Base-by-base conservation (phyloP, 2,113 vertebrate genomes). In the Ibidorhyncha struthersii region DNA sequence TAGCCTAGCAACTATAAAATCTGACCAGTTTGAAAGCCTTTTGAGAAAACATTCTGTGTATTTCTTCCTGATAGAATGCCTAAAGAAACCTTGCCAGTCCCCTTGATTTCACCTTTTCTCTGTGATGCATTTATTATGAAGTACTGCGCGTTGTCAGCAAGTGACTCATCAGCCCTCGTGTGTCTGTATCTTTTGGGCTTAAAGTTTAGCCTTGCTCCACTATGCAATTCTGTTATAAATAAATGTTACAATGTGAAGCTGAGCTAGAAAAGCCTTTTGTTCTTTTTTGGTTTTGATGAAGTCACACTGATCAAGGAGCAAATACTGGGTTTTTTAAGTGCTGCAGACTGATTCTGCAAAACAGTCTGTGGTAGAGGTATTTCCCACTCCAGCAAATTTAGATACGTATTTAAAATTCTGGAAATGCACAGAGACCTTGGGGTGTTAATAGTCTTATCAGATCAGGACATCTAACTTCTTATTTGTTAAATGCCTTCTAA, bases 101-200 rank as follows among this genome's bases (percentile, higher is more conserved):
- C 83, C 91, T 94, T 95, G 81, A 87, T 82, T 96, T 97, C 89
- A 94, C 91, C 83, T 95, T 86, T 92, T 85, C 63, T 90, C 47
- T 82, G 56, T 65, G 38, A 22, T 6, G 8, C 67, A 27, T 95
- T 96, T 84, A 40, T 91, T 90, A 72, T 52, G 63, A 79, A 66
- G 56, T 66, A 56, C 21, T 73, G 29, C 15, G 41, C 22, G 1
- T 74, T 86, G 82, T 88, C 72, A 97, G 77, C 69, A 79, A 95
- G 62, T 95, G 86, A 96, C 58, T 96, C 91, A 95, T 94, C 52
- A 45, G 56, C 41, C 40, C 34, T 94, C 10, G 4, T 38, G 27
- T 15, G 22, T 55, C 66, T 69, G 0, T 71, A 11, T 82, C 69
- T 82, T 67, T 23, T 23, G 41, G 50, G 41, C 23, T 82, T 96